A percentile compares a stretch with the other conserved stretches of the same genome.
Evolutionary conservation across 2,797 vertebrate species (phyloP).

Genomic region (Cyclura pinguis): DNA sequence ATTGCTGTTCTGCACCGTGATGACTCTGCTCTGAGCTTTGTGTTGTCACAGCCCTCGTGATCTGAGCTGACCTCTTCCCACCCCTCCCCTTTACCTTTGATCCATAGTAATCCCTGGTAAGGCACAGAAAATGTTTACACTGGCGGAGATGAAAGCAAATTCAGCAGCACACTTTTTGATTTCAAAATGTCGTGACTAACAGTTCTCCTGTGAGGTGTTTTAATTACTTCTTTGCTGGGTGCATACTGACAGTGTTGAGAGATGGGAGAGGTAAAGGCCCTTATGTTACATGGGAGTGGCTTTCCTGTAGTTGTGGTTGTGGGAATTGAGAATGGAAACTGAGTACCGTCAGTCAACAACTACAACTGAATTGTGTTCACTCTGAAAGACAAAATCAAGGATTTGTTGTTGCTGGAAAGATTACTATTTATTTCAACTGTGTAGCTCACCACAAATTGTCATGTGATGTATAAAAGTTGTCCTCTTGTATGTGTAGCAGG

Average conservation of each 20-base stretch:
- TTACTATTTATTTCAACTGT: neutral
- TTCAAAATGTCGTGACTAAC: neutral
- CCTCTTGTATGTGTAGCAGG: rapidly evolving
- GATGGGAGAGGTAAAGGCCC: neutral
- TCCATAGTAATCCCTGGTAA: constrained; percentile 8
- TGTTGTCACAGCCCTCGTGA: rapidly evolving
- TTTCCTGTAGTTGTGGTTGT: constrained; percentile 9
- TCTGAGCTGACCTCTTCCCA: constrained; percentile 4
- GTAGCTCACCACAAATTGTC: neutral
- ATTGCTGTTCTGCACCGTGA: neutral
- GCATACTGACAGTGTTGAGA: neutral
- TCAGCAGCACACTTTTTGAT: neutral
- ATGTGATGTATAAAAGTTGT: neutral
- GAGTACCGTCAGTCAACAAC: constrained; percentile 11
- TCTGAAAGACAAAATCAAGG: constrained; percentile 9
- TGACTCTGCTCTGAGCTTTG: neutral
- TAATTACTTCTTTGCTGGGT: rapidly evolving
- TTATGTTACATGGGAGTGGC: neutral
- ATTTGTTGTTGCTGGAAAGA: neutral
- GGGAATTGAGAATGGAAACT: neutral
- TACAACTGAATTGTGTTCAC: neutral
- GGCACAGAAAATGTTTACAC: neutral
- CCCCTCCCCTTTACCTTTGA: neutral
- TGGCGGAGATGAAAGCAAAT: neutral
- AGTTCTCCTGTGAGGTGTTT: constrained; percentile 5